A percentile compares a stretch with the other conserved stretches of the same genome.
These are phyloP conservation scores for Stenodera caucasica DNA, from an alignment of 2,888 invertebrate species.

Conservation along the genomic window DNA sequence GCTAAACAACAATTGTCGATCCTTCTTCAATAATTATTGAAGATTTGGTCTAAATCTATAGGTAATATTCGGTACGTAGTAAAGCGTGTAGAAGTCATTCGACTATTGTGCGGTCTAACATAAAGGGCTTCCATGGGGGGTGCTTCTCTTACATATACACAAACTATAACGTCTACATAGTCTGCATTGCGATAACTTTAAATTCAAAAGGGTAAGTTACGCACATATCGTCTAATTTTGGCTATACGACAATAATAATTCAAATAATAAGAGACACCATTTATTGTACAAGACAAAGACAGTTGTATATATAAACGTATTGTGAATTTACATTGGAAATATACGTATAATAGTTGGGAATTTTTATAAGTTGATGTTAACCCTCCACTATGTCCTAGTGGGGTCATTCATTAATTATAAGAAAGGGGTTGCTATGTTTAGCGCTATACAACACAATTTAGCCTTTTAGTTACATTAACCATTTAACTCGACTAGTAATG, in stretches of 20 bases:
- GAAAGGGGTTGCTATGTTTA: conserved; percentile 36
- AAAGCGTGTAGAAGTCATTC: conserved; percentile 30
- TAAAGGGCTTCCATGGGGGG: conserved; percentile 41
- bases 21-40: not conserved
- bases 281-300: conserved; percentile 8
- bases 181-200: conserved; percentile 39
- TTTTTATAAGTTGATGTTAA: conserved; percentile 38
- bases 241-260: conserved; percentile 21
- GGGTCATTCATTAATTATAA: conserved; percentile 44
- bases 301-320: conserved; percentile 6
- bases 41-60: not conserved
- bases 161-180: conserved; percentile 26
- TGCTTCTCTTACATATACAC: conserved; percentile 37
- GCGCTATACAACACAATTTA: conserved; percentile 30
- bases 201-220: conserved; percentile 38
- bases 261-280: conserved; percentile 10
- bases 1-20: not conserved
- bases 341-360: conserved; percentile 2
- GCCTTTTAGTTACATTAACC: conserved; percentile 14
- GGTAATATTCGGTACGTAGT: not conserved
- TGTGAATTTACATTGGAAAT: conserved; percentile 11
- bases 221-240: conserved; percentile 26
- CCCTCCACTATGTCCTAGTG: conserved; percentile 39
- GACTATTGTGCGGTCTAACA: conserved; percentile 40
- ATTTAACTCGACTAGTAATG: not conserved